Evolutionary conservation across 2,797 vertebrate genomes (phyloP).

Genomic region (Cynopterus sphinx): DNA sequence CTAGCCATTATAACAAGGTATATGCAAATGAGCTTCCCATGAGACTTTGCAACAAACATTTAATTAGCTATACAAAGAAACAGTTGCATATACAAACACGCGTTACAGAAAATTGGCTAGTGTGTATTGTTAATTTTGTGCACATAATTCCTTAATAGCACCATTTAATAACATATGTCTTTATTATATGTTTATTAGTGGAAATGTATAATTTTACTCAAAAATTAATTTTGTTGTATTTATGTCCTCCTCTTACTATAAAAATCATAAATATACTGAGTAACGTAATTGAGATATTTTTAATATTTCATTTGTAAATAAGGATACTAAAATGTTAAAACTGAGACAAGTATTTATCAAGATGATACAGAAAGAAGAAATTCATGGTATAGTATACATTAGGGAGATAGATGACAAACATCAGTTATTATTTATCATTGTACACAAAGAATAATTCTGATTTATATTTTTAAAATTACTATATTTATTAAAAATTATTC

Average conservation of each 20-base stretch:
- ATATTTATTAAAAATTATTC: constrained; percentile 9
- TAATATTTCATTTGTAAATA: constrained; percentile 41
- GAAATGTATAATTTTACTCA: constrained; percentile 40
- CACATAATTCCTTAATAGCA: constrained; percentile 60
- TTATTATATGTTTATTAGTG: constrained; percentile 53
- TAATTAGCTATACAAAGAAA: constrained; percentile 80
- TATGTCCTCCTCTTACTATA: constrained; percentile 20
- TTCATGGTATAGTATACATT: background rate
- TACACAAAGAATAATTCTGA: background rate
- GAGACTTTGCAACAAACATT: constrained; percentile 79
- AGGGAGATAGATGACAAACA: background rate
- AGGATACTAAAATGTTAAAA: constrained; percentile 32
- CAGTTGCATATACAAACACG: constrained; percentile 77
- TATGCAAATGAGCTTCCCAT: constrained; percentile 77
- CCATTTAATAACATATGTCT: constrained; percentile 58
- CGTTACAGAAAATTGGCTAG: constrained; percentile 67
- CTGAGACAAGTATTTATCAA: background rate
- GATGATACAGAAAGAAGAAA: background rate
- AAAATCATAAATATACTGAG: background rate
- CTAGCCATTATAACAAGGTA: constrained; percentile 80
- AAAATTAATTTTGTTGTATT: constrained; percentile 54
- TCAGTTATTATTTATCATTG: background rate
- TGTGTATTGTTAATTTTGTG: constrained; percentile 59
- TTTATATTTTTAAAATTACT: background rate
- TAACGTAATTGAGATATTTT: constrained; percentile 18